Percentiles rank a stretch among this genome's conserved stretches.
Conservation (phyloP, 2,888 invertebrate genomes). For the Pogonocherus hispidulus region DNA sequence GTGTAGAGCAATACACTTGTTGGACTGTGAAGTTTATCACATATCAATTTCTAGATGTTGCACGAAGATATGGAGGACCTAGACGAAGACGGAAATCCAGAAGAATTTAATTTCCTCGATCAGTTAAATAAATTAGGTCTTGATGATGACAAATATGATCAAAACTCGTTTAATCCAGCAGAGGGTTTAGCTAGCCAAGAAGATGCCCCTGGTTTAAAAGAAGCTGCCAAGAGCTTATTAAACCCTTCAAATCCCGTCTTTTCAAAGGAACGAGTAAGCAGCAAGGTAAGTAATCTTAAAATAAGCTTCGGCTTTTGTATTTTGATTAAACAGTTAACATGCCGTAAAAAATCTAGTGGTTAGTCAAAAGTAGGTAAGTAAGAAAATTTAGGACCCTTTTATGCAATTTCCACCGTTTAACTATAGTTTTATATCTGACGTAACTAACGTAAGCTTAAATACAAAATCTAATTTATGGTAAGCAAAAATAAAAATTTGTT, state of each 20-base stretch:
- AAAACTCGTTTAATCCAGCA: slow-evolving; percentile 25
- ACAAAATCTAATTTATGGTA: no score
- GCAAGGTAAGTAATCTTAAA: slow-evolving; percentile 71
- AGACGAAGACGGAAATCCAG: slow-evolving; percentile 38
- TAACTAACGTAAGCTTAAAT: no score
- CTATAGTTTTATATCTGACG: no score
- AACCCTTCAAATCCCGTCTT: slow-evolving; percentile 82
- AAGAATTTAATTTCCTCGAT: slow-evolving; percentile 74
- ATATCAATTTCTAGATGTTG: slow-evolving; percentile 26
- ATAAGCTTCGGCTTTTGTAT: not conserved
- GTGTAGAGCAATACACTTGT: no score
- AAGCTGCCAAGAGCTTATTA: slow-evolving; percentile 76
- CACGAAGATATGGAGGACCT: slow-evolving; percentile 32
- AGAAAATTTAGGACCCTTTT: no score
- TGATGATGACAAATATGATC: slow-evolving; percentile 56
- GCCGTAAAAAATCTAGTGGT: not conserved
- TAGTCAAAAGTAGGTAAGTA: no score
- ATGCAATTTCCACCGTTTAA: no score
- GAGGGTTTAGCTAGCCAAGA: slow-evolving; percentile 44
- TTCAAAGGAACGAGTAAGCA: slow-evolving; percentile 71
- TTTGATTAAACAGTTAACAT: not conserved
- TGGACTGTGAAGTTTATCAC: not conserved
- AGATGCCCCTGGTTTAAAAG: slow-evolving; percentile 69
- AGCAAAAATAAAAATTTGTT: no score
- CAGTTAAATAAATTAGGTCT: slow-evolving; percentile 77